Evolutionary conservation across 2,113 vertebrate genomes (phyloP).

Genomic region (Elanoides forficatus): DNA sequence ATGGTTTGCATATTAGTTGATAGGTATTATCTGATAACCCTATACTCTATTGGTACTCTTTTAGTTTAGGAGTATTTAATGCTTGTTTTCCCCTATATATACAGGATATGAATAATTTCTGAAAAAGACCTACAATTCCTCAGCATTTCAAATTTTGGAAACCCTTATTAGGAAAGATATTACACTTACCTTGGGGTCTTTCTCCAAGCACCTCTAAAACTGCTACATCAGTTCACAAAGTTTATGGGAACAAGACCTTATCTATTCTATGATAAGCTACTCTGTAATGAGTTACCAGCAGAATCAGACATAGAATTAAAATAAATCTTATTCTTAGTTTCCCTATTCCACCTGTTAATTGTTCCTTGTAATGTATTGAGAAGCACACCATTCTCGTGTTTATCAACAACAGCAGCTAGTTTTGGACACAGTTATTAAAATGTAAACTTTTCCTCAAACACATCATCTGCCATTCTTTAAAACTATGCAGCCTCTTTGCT

Average conservation of each 20-base stretch:
- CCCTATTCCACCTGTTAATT: not conserved
- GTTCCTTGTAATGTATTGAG: not conserved
- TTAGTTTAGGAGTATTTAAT: not conserved
- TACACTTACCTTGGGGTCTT: not conserved
- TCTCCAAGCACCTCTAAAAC: not conserved
- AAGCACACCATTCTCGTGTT: not conserved
- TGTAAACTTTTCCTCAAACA: not conserved
- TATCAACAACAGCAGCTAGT: not conserved
- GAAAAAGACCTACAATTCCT: not conserved
- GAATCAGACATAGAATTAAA: not conserved
- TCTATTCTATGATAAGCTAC: not conserved
- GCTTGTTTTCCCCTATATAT: accelerated
- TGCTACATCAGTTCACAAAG: not conserved
- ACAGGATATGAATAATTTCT: not conserved
- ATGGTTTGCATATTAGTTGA: not conserved
- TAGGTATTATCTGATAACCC: not conserved
- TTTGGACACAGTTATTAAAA: not conserved
- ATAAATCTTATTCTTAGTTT: not conserved
- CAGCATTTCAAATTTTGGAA: not conserved
- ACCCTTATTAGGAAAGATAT: not conserved
- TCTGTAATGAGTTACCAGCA: not conserved
- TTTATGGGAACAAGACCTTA: not conserved
- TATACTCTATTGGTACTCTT: not conserved
- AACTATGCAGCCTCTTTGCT: not conserved
- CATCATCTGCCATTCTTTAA: not conserved